Evolutionary conservation across 2,113 vertebrate genomes (phyloP), one percentile per base, ranked within the genome.

Genomic region (Danionella cerebrum): DNA sequence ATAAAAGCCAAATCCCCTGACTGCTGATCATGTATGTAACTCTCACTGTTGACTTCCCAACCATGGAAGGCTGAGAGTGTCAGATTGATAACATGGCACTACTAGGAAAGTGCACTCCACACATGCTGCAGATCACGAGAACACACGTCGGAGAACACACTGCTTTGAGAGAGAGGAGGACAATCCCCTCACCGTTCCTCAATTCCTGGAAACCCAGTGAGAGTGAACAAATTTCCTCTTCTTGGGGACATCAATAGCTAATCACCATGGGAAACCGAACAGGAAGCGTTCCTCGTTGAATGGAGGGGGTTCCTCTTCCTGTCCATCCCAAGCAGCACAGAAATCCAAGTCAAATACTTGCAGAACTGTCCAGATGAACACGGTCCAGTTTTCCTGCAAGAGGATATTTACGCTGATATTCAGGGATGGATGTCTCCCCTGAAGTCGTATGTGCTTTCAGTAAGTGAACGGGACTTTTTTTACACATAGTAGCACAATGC

Each of bases 141-240:
- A n/a, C n/a, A n/a, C n/a, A n/a, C n/a, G n/a, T n/a, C n/a, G n/a
- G n/a, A n/a, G n/a, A n/a, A n/a, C n/a, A n/a, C n/a, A n/a, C n/a
- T n/a, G n/a, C n/a, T n/a, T n/a, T n/a, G n/a, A 59, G 58, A 69
- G 39, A 55, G 33, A 50, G 36, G 47, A 71, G 65, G 39, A 19
- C 45, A 44, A 50, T 68, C 50, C 52, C 13, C 19, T 25, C 13
- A 16, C 38, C 0, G 1, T 52, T 42, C 47, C 19, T 70, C 38
- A 78, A 72, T 81, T 81, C 72, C 72, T 77, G 79, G 72, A 79
- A 78, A 18, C 22, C 11, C 18, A 65, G 36, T 47, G 38, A 58
- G 71, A 72, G 70, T 70, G 65, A 77, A 67, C 71, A 12, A 47
- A 68, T 78, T 76, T 77, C 72, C 64, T 60, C 53, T 68, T 65